A percentile compares a stretch with the other conserved stretches of the same genome.
phyloP scores from a whole-genome alignment of 2,113 vertebrate species.

The Anthoscopus minutus region DNA sequence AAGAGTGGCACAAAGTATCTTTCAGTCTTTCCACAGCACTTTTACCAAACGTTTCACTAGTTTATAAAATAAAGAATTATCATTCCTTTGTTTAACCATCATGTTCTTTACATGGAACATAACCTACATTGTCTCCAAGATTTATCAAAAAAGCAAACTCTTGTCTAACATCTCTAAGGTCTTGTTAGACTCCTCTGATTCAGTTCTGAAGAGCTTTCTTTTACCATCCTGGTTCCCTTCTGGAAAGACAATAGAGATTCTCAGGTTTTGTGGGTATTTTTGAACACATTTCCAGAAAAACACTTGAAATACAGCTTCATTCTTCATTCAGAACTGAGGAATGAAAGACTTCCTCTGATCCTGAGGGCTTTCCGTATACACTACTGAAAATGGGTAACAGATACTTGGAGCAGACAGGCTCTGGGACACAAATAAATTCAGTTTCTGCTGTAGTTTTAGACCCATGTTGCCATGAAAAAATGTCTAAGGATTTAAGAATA shows the following conservation, averaged over 20 bases:
- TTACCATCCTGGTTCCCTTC: not conserved
- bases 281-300: not conserved
- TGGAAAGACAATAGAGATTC: not conserved
- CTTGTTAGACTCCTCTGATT: not conserved
- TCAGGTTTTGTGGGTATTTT: not conserved
- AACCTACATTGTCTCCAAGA: not conserved
- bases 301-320: not conserved
- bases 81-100: not conserved
- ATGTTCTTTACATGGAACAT: not conserved
- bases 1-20: not conserved
- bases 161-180: not conserved
- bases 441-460: constrained; percentile 51
- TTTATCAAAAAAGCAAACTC: not conserved
- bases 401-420: constrained; percentile 8
- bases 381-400: not conserved
- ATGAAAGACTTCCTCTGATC: not conserved
- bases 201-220: not conserved
- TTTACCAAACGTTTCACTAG: not conserved
- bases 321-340: not conserved
- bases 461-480: constrained; percentile 13
- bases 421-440: constrained; percentile 44
- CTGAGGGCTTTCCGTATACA: not conserved
- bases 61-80: not conserved
- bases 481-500: constrained; percentile 15
- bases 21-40: not conserved